Evolutionary conservation across 2,888 invertebrate genomes (phyloP).

Genomic region (Hypselothyrea guttata): DNA sequence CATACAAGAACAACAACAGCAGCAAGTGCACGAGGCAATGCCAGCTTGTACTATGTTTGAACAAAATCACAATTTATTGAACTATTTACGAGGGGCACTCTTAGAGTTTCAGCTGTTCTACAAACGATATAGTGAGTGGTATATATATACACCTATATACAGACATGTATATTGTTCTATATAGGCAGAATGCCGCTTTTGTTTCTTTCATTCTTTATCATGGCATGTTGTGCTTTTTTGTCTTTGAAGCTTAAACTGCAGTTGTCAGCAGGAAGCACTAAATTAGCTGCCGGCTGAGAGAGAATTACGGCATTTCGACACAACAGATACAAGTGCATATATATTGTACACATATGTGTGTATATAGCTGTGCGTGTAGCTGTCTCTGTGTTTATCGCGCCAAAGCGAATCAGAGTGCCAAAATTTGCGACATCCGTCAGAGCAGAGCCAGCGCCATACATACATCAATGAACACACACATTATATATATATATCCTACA

Average conservation of each 20-base stretch:
- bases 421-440: slow-evolving; percentile 73
- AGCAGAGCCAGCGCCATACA: not conserved
- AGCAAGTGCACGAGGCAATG: slow-evolving; percentile 21
- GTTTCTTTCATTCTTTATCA: not conserved
- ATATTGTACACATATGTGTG: slow-evolving; percentile 8
- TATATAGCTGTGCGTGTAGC: slow-evolving; percentile 6
- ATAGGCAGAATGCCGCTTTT: not conserved
- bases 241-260: slow-evolving; percentile 62
- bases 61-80: slow-evolving; percentile 51
- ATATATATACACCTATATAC: slow-evolving; percentile 1
- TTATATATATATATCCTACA: not conserved
- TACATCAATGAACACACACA: not conserved
- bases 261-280: slow-evolving; percentile 79
- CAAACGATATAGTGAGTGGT: slow-evolving; percentile 1
- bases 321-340: slow-evolving; percentile 10
- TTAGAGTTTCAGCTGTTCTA: slow-evolving; percentile 37
- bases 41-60: slow-evolving; percentile 34
- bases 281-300: slow-evolving; percentile 73
- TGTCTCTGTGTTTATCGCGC: slow-evolving; percentile 36
- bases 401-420: slow-evolving; percentile 65
- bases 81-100: slow-evolving; percentile 46
- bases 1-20: slow-evolving; percentile 54
- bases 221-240: slow-evolving; percentile 45
- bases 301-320: slow-evolving; percentile 67
- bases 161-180: slow-evolving; percentile 4